Base-by-base conservation (phyloP, 2,888 invertebrate species). In the Spilosoma lubricipeda region DNA sequence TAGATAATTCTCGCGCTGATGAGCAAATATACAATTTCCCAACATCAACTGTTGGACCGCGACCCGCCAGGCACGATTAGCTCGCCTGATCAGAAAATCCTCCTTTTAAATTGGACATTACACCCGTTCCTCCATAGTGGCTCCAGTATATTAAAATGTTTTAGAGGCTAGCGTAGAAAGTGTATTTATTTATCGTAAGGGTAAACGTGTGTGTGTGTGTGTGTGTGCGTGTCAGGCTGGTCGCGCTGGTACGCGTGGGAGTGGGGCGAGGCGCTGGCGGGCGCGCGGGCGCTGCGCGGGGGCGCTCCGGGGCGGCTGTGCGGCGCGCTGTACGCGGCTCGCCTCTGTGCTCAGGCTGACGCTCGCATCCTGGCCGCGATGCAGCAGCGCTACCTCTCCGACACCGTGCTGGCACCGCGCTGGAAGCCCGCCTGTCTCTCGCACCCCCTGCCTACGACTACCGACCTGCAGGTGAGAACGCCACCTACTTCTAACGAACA, bases 221-320 rank as follows among this genome's bases (percentile, higher is more conserved):
- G 20, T 45, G 8, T 63, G n/a, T 33, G 11, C n/a, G 20, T 77
- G n/a, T 1, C 42, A 96, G 96, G 96, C 23, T 96, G 96, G 96
- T 92, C 91, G 71, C 91, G 87, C 7, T 93, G 93, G 91, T 95
- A 96, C 89, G 88, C 88, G 74, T 96, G 95, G 94, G 95, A 93
- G 82, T 95, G 95, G 96, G 93, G 95, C 79, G 95, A 95, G 85
- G 90, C 89, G 74, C 77, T 79, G 48, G 89, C 91, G 79, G 48
- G 90, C 76, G 86, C 87, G 71, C 81, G 81, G 9, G 88, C 82
- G 0, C 67, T 88, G 48, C 88, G 89, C 39, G 80, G 84, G 23
- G 87, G 88, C 72, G 85, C 83, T 70, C 80, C 78, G 71, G 71
- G 72, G 71, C 9, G 82, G 77, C 71, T 81, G 74, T 73, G 77